A percentile compares a stretch with the other conserved stretches of the same genome.
Conservation (phyloP, 1,140 invertebrate genomes). For the Zaprionus gabonicus region DNA sequence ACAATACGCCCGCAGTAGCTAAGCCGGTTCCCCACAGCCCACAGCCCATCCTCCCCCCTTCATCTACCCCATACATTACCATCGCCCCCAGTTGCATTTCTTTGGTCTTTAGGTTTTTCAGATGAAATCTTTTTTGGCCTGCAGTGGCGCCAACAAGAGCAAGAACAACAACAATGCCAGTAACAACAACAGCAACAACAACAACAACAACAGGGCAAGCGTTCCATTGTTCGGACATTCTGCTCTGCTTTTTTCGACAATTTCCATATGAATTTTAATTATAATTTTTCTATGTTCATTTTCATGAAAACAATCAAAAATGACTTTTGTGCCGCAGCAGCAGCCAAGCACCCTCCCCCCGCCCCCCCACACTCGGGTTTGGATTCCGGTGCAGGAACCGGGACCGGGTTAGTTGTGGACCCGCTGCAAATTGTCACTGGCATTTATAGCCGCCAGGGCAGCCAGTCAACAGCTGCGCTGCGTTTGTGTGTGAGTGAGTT, state of each 20-base stretch:
- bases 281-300: slow-evolving; percentile 83
- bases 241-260: slow-evolving; percentile 74
- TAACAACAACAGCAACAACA: slow-evolving; percentile 11
- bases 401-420: slow-evolving; percentile 34
- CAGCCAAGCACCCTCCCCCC: slow-evolving; percentile 1
- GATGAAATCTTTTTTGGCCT: slow-evolving; percentile 76
- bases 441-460: slow-evolving; percentile 67
- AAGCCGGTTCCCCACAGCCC: slow-evolving; percentile 29
- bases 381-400: neutral
- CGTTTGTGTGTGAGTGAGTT: slow-evolving; percentile 15
- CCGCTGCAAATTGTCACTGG: slow-evolving; percentile 74
- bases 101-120: slow-evolving; percentile 71
- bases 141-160: slow-evolving; percentile 43
- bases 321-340: slow-evolving; percentile 68
- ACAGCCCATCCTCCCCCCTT: neutral
- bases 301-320: slow-evolving; percentile 83
- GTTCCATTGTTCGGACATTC: slow-evolving; percentile 66
- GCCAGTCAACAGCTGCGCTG: slow-evolving; percentile 36
- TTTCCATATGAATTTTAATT: slow-evolving; percentile 82
- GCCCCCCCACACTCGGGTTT: neutral
- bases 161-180: slow-evolving; percentile 31
- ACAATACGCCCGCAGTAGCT: slow-evolving; percentile 73
- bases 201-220: slow-evolving; percentile 28
- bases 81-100: slow-evolving; percentile 67
- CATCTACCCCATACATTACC: slow-evolving; percentile 15